Base-by-base conservation (phyloP, 2,888 invertebrate genomes). In the Ceraclea dissimilis region DNA sequence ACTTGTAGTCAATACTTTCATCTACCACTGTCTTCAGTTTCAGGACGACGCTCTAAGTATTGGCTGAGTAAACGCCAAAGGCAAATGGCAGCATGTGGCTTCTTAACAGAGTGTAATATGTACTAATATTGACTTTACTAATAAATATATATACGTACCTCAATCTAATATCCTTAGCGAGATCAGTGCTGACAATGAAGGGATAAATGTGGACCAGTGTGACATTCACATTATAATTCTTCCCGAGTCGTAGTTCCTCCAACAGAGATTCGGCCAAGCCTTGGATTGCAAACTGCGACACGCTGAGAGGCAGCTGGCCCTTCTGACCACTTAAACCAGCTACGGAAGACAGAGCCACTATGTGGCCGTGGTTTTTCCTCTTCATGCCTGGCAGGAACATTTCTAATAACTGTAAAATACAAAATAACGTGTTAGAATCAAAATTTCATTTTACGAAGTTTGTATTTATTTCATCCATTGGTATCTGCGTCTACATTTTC, bases 251-350 rank as follows among this genome's bases (percentile, higher is more conserved):
- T 1, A 84, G 68, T 63, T 85, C 81, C 63, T 81, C 81, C 65
- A 79, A 77, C 2, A 85, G 68, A 1, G 83, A 80, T 64, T 84
- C 83, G 0, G 82, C 81, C 33, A 84, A 70, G 2, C 85, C 84
- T 65, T 82, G 80, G 1, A 84, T 79, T 16, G 84, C 85, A 68
- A 84, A 84, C 68, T 84, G 84, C 1, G 83, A 80, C 0, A 83
- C 80, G 56, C 82, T 79, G 13, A 83, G 68, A 0, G 83, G 81
- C 69, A 83, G 76, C 63, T 80, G 78, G 62, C 79, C 77, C 49
- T 78, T 75, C 20, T 79, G 72, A 49, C 81, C 79, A 56, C 81
- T 80, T 2, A 83, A 69, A 4, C 82, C 83, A 52, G 83, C 83
- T 1, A 82, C 81, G 8, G 84, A 84, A 2, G 82, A 82, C 22